phyloP scores from a whole-genome alignment of 2,797 vertebrate genomes.

The Rhinatrema bivittatum region DNA sequence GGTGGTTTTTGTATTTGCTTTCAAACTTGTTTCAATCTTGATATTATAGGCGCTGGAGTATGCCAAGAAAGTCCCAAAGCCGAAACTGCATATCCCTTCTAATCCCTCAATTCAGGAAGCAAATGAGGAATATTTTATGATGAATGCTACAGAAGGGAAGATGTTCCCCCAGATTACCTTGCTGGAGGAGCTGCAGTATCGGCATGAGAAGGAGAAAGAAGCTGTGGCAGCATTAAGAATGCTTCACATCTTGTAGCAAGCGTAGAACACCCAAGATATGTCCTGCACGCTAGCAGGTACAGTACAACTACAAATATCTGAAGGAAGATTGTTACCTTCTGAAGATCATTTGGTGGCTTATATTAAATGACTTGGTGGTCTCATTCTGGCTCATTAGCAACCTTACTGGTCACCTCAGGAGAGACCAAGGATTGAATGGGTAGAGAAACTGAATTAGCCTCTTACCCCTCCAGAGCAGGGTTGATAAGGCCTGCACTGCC shows the following conservation, averaged over 20 bases:
- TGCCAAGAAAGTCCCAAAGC: conserved; percentile 74
- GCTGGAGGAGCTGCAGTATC: conserved; percentile 62
- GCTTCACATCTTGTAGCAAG: conserved; percentile 39
- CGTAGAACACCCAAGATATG: neutral
- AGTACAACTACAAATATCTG: too few species aligned
- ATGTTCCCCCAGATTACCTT: conserved; percentile 45
- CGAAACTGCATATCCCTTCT: conserved; percentile 31
- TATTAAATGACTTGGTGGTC: too few species aligned
- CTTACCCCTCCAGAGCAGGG: too few species aligned
- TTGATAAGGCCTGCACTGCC: too few species aligned
- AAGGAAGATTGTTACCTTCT: too few species aligned
- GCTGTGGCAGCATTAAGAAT: conserved; percentile 64
- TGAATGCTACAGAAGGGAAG: conserved; percentile 20
- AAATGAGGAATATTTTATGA: conserved; percentile 4
- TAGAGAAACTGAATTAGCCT: too few species aligned
- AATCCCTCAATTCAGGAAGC: conserved; percentile 14
- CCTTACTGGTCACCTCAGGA: too few species aligned
- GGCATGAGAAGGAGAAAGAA: conserved; percentile 79
- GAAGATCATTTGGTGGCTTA: too few species aligned
- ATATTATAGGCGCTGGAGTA: conserved; percentile 77
- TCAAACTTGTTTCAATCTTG: neutral
- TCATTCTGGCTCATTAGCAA: too few species aligned
- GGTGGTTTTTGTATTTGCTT: neutral
- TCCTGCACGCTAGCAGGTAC: neutral
- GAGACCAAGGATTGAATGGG: too few species aligned